Conservation (phyloP, 1,140 invertebrate genomes). For the Diachasmimorpha longicaudata region DNA sequence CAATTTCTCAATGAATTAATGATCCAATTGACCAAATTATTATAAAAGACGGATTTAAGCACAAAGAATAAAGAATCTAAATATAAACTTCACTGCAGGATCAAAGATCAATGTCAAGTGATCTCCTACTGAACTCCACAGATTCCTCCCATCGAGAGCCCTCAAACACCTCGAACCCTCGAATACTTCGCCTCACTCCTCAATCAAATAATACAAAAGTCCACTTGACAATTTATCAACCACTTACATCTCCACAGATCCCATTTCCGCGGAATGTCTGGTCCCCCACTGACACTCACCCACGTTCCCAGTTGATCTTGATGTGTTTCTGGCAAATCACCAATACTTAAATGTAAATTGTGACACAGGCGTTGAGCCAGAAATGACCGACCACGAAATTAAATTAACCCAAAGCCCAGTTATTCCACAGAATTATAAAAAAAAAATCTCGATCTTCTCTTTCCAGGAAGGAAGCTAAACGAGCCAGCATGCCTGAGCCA, state of each 20-base stretch:
- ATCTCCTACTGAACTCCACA: no score
- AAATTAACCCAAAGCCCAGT: not conserved
- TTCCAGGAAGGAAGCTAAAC: conserved; percentile 48
- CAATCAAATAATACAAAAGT: no score
- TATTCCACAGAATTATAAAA: no score
- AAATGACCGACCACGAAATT: not conserved
- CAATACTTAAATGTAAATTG: not conserved
- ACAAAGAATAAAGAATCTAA: not conserved
- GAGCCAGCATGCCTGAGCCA: conserved; percentile 57
- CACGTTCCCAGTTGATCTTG: not conserved
- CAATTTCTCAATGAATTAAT: not conserved
- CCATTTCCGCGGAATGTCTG: not conserved
- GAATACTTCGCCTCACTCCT: no score
- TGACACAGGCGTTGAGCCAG: conserved; percentile 9
- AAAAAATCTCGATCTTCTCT: no score
- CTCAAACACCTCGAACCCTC: no score
- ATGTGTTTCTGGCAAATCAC: not conserved
- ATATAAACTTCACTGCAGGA: not conserved
- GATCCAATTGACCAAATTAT: no score
- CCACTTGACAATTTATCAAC: not conserved
- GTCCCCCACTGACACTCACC: not conserved
- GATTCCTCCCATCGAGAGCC: no score
- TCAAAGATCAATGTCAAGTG: no score
- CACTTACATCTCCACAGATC: not conserved
- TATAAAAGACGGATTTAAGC: no score